A percentile compares a stretch with the other conserved stretches of the same genome.
Conservation (phyloP, 2,888 invertebrate species). For the Ctena decussata region DNA sequence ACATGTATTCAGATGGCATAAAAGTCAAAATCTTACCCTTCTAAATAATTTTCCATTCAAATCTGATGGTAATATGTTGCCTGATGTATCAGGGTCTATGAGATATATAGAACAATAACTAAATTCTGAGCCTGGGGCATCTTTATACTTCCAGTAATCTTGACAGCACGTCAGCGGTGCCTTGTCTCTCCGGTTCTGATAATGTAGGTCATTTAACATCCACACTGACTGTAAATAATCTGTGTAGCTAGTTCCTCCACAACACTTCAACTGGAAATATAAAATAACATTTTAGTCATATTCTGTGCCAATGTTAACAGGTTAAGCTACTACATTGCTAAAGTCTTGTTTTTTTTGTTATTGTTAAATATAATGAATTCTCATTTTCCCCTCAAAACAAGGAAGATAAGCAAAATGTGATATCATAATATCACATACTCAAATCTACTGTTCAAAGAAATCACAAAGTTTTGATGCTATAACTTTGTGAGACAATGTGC, state of each 20-base stretch:
- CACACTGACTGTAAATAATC: slow-evolving; percentile 78
- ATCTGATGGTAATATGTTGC: slow-evolving; percentile 10
- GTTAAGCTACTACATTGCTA: too few species aligned
- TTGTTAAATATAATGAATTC: too few species aligned
- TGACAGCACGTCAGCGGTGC: slow-evolving; percentile 80
- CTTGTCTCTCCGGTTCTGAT: slow-evolving; percentile 40
- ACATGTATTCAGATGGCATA: too few species aligned
- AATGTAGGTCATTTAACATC: slow-evolving; percentile 45
- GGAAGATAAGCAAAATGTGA: too few species aligned
- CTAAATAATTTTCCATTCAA: slow-evolving; percentile 59
- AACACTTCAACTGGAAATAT: slow-evolving; percentile 76
- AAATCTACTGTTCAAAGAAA: too few species aligned
- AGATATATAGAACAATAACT: slow-evolving; percentile 68
- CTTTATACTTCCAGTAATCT: slow-evolving; percentile 72
- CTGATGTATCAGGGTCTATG: neutral
- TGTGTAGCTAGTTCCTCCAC: slow-evolving; percentile 74
- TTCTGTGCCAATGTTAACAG: too few species aligned
- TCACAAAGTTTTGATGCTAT: too few species aligned
- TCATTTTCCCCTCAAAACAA: too few species aligned
- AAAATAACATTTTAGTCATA: too few species aligned
- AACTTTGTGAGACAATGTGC: too few species aligned
- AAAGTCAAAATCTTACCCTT: slow-evolving; percentile 47
- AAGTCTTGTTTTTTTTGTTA: too few species aligned
- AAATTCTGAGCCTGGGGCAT: slow-evolving; percentile 30
- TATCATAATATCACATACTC: too few species aligned